Base-by-base conservation (phyloP, 2,113 vertebrate genomes). In the Martes martes region DNA sequence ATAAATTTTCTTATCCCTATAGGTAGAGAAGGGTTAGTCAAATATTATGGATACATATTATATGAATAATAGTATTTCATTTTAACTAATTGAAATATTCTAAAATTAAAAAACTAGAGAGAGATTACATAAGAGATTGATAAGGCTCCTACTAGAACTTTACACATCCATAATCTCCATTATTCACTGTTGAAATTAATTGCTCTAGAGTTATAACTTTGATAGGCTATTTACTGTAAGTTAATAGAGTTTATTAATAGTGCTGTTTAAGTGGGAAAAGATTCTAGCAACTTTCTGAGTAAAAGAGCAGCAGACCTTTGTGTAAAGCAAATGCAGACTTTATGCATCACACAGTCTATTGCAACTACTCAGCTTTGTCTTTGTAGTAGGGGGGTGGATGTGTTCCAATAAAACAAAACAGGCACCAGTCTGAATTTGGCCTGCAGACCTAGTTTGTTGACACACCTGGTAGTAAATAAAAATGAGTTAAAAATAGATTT, bases 181-280 rank as follows among this genome's bases (percentile, higher is more conserved):
- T 96, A 67, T 86, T 95, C 76, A 94, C 69, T 74, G 61, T 69
- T 92, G 50, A 92, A 93, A 74, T 88, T 33, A 93, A 95, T 91
- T 59, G 18, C 65, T 81, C 15, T 78, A 24, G 18, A 85, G 15
- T 94, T 91, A 88, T 9, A 96, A 88, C 81, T 93, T 95, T 57
- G 61, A 80, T 23, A 91, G 76, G 15, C 21, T 84, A 26, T 94
- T 88, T 50, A 76, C 39, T 89, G 4, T 63, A 91, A 52, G 10
- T 83, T 96, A 95, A 91, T 52, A 74, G 52, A 76, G 59, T 28
- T 84, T 89, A 80, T 71, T 81, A 57, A 86, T 67, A 74, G 61
- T 93, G 26, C 18, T 79, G 0, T 73, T 94, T 86, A 39, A 71
- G 74, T 6, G 39, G 6, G 10, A 28, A 65, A 82, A 89, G 39